phyloP scores from a whole-genome alignment of 2,888 invertebrate genomes.

The Perdita meconis region DNA sequence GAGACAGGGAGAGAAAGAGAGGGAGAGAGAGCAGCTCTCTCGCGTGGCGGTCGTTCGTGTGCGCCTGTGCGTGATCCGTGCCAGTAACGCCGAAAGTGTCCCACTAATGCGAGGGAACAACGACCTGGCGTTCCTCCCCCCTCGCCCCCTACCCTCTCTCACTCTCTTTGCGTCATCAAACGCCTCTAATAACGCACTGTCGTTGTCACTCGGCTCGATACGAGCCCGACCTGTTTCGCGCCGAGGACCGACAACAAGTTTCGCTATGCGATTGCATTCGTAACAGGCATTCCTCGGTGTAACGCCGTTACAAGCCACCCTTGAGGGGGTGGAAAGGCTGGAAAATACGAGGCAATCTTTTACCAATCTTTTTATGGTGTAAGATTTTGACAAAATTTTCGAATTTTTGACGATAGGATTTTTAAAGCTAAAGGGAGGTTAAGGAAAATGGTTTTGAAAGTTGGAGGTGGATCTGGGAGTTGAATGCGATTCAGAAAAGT shows the following conservation, averaged over 20 bases:
- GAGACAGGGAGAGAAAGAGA: constrained; percentile 23
- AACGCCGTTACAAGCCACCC: constrained; percentile 32
- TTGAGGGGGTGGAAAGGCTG: too few species aligned
- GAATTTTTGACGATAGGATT: too few species aligned
- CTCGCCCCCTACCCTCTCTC: constrained; percentile 38
- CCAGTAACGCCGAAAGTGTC: constrained; percentile 80
- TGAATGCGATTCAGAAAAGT: too few species aligned
- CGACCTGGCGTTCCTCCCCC: constrained; percentile 74
- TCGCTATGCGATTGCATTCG: constrained; percentile 59
- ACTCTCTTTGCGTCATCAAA: constrained; percentile 70
- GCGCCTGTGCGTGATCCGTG: constrained; percentile 71
- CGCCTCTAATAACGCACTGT: constrained; percentile 72
- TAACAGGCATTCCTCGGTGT: constrained; percentile 49
- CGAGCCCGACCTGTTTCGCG: constrained; percentile 69
- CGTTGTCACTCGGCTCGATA: constrained; percentile 70
- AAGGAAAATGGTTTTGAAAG: too few species aligned
- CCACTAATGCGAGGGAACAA: constrained; percentile 78
- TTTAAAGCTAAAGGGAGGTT: too few species aligned
- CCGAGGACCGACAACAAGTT: constrained; percentile 65
- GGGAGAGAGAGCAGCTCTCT: constrained; percentile 33
- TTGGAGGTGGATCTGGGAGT: too few species aligned
- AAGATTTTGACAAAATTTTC: too few species aligned
- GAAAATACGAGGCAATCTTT: too few species aligned
- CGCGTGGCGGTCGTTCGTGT: constrained; percentile 36
- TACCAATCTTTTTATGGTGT: too few species aligned